phyloP scores from a whole-genome alignment of 2,113 vertebrate species.

The Oxyura jamaicensis region DNA sequence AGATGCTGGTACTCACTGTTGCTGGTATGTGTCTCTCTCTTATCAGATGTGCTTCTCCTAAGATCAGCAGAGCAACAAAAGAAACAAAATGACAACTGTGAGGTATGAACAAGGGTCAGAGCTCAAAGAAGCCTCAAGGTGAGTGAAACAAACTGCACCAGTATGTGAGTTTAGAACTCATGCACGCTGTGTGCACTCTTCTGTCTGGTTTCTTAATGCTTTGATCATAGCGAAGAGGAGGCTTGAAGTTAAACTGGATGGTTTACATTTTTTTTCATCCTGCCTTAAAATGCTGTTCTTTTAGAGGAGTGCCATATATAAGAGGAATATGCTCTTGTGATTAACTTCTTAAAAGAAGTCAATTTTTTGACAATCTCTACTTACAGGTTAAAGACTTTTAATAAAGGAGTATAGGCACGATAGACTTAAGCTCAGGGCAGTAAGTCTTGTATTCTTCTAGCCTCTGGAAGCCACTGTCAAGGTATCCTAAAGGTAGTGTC shows the following conservation, averaged over 20 bases:
- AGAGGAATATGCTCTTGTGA: background rate
- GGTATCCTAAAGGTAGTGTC: background rate
- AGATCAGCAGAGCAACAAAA: background rate
- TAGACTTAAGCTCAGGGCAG: background rate
- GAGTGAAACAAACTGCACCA: constrained; percentile 33
- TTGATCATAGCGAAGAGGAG: background rate
- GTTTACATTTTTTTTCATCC: fast-evolving
- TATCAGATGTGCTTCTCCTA: background rate
- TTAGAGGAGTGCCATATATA: background rate
- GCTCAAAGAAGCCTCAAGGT: constrained; percentile 75
- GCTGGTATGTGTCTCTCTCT: background rate
- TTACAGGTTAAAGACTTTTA: background rate
- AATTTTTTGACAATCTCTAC: too few relatives aligned
- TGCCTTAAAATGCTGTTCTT: background rate
- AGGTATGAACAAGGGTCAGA: constrained; percentile 78
- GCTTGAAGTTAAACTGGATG: background rate
- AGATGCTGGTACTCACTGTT: fast-evolving
- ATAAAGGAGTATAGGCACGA: too few relatives aligned
- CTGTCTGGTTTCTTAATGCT: background rate
- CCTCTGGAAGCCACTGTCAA: background rate
- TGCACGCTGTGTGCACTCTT: fast-evolving
- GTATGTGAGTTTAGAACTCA: fast-evolving
- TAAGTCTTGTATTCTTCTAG: background rate
- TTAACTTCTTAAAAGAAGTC: background rate
- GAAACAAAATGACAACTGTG: constrained; percentile 80